Base-by-base conservation (phyloP, 2,113 vertebrate genomes). In the Oryzias celebensis region DNA sequence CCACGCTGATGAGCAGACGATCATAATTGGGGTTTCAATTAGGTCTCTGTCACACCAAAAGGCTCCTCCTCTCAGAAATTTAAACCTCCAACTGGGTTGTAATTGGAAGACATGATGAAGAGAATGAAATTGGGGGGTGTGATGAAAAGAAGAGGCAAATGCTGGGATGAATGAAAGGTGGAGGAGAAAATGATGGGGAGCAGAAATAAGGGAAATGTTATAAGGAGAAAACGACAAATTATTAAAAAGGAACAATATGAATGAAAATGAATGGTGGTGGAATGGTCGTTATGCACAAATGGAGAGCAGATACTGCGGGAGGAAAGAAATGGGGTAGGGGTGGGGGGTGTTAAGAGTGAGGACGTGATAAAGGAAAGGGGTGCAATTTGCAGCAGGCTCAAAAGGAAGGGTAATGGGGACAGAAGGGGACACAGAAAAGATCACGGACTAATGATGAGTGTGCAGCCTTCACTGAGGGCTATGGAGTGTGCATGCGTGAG, bases 381-480 rank as follows among this genome's bases (percentile, higher is more conserved):
- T 42, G 71, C 65, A 79, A 75, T 84, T 81, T 84, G 43, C 68
- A 62, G 14, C 31, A 46, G 68, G 62, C 68, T 68, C 73, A 43
- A 66, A 79, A 73, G 71, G 65, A 79, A 65, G 76, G 60, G 26
- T 36, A 26, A 59, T 47, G 73, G 68, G 77, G 58, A 64, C 45
- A 62, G 60, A 66, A 51, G 52, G 80, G 76, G 82, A 76, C 75
- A 68, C 48, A 26, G 28, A 70, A 80, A 81, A 77, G 71, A 87
- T 83, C 81, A 76, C 66, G 53, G 68, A 68, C 75, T 85, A 86
- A 85, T 86, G 83, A 87, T 83, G 80, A 54, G 64, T 83, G 60
- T 80, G 68, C 52, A 55, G 59, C 58, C 60, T 56, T n/a, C 42
- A 46, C 17, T 60, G 22, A 14, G 45, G 51, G 15, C 15, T 48